phyloP scores from a whole-genome alignment of 53 echinoderm and acorn worm species.

The Zoroaster sp. region DNA sequence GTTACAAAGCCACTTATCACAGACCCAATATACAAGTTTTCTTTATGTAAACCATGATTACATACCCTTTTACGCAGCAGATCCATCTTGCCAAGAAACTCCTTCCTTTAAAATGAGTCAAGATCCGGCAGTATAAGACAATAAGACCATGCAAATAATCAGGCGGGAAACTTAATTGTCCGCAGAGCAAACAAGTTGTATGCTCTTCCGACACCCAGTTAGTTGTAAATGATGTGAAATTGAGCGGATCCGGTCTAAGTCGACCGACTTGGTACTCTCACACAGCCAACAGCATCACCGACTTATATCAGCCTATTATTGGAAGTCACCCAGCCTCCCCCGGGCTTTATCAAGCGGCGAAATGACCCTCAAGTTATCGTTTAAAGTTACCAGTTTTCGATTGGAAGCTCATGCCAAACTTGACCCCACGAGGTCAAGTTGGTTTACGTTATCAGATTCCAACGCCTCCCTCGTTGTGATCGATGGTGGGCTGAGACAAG shows the following conservation, averaged over 20 bases:
- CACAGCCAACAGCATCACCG: background rate
- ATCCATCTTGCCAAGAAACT: background rate
- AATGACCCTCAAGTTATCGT: conserved; percentile 20
- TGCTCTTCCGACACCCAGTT: background rate
- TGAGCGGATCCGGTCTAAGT: background rate
- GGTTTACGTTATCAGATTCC: conserved; percentile 18
- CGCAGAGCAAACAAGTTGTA: background rate
- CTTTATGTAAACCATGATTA: too few relatives aligned
- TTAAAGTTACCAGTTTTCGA: conserved; percentile 5
- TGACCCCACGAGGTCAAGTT: conserved; percentile 10
- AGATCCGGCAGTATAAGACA: background rate
- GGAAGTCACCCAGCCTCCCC: too few relatives aligned
- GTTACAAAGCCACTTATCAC: too few relatives aligned
- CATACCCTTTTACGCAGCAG: background rate
- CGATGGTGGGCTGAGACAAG: background rate
- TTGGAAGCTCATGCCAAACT: background rate
- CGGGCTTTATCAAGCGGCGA: background rate
- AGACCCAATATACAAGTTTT: too few relatives aligned
- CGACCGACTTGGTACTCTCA: background rate
- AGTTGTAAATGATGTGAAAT: background rate
- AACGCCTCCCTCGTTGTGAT: background rate
- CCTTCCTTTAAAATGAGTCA: background rate
- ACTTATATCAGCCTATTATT: background rate
- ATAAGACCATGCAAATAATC: background rate
- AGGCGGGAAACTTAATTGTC: background rate